Evolutionary conservation across 2,888 invertebrate genomes (phyloP).

Genomic region (Pediacus dermestoides): DNA sequence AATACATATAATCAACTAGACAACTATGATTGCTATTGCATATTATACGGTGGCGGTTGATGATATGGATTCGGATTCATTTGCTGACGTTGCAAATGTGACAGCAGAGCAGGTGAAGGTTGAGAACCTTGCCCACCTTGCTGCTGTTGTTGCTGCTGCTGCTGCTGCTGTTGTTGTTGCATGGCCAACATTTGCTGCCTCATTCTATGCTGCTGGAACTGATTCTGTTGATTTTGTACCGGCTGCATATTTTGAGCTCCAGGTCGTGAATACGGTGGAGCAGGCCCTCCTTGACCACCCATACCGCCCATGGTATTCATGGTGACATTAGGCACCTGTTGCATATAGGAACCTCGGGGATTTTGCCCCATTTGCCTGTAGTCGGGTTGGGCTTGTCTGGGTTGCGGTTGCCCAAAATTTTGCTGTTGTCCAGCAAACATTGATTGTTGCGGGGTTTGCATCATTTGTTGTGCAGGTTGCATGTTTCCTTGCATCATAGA

Average conservation of each 20-base stretch:
- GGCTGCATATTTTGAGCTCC: constrained; percentile 41
- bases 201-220: constrained; percentile 63
- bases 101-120: constrained; percentile 62
- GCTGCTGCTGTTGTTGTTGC: constrained; percentile 62
- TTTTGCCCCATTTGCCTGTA: constrained; percentile 46
- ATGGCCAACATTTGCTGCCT: constrained; percentile 67
- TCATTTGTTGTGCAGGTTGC: constrained; percentile 42
- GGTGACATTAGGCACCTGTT: constrained; percentile 77
- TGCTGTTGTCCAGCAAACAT: constrained; percentile 51
- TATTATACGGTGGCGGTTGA: constrained; percentile 57
- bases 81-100: constrained; percentile 63
- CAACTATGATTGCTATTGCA: too few species aligned
- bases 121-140: constrained; percentile 51
- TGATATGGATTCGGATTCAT: constrained; percentile 56
- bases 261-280: constrained; percentile 72
- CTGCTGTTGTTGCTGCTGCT: constrained; percentile 53
- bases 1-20: too few species aligned
- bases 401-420: constrained; percentile 54
- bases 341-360: constrained; percentile 63
- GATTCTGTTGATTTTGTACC: constrained; percentile 55
- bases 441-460: constrained; percentile 31
- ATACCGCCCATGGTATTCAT: constrained; percentile 83
- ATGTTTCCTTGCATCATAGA: constrained; percentile 40
- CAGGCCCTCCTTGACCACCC: constrained; percentile 59
- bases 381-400: constrained; percentile 49